Evolutionary conservation across 2,113 vertebrate genomes (phyloP), one percentile per base, ranked within the genome.

Genomic region (Saguinus midas): DNA sequence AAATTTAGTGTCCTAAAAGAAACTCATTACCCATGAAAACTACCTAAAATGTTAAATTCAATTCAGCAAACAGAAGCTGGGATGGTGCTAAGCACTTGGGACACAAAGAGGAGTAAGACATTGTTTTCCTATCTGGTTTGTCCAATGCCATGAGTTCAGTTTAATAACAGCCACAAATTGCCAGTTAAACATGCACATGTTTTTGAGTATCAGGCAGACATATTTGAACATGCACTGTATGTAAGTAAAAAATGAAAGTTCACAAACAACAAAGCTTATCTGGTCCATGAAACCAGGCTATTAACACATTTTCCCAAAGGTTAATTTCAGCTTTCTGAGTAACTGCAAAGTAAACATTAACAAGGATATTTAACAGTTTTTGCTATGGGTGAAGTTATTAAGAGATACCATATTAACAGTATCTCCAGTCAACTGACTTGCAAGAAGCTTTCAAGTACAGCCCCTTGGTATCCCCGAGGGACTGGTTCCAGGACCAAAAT

Each of bases 1-100:
- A 96, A 96, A 97, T 95, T 96, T 96, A 96, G 96, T 89, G 70
- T 86, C 66, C 91, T 94, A 45, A 95, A 95, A 95, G 73, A 94
- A 95, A 96, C 78, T 92, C 89, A 83, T 96, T 97, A 84, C 23
- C 73, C 91, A 75, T 37, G 52, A 84, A 97, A 82, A 97, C 87
- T 79, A 89, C 61, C 96, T 88, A 80, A 97, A 95, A 64, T 0
- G 0, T 83, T 83, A 61, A 87, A 94, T 75, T 94, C 86, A 90
- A 76, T 58, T 84, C 75, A 66, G 61, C 58, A 84, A 95, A 95
- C 73, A 95, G 87, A 66, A 94, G 27, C 52, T 55, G 55, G 80
- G 55, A 57, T n/a, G n/a, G 43, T 10, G 21, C 75, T 86, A 57
- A 90, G 40, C 76, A 29, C 61, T 58, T 11, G 85, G 29, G 43